Conservation (phyloP, 2,888 invertebrate genomes). For the Morpho deidamia region DNA sequence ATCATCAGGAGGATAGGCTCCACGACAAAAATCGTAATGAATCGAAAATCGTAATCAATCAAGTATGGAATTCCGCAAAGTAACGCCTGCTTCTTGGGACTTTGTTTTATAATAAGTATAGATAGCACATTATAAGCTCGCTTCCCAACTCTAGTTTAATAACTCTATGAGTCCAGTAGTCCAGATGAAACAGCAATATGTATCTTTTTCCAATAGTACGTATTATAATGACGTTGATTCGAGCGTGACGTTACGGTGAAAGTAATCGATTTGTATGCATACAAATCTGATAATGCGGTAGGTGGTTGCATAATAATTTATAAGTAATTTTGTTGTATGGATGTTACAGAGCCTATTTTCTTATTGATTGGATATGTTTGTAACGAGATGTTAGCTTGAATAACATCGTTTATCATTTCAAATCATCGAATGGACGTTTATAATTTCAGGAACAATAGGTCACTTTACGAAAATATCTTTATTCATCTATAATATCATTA, state of each 20-base stretch:
- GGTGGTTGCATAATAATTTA: conserved; percentile 39
- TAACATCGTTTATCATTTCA: background rate
- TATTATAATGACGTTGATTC: conserved; percentile 16
- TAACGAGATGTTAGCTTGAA: conserved; percentile 4
- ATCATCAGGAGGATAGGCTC: too few relatives aligned
- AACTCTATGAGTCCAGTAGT: too few relatives aligned
- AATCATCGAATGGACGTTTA: too few relatives aligned
- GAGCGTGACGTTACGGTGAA: conserved; percentile 43
- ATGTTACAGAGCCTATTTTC: conserved; percentile 7
- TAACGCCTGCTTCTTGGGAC: too few relatives aligned
- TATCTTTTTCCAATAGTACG: conserved; percentile 9
- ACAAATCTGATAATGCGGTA: conserved; percentile 34
- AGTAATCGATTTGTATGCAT: conserved; percentile 55
- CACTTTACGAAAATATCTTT: background rate
- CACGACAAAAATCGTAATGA: too few relatives aligned
- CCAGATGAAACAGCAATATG: background rate
- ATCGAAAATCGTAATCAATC: too few relatives aligned
- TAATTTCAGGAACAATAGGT: background rate
- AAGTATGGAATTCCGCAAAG: too few relatives aligned
- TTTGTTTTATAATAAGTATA: too few relatives aligned
- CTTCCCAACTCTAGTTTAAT: too few relatives aligned
- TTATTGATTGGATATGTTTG: conserved; percentile 12
- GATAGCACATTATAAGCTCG: too few relatives aligned
- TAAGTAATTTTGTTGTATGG: conserved; percentile 13
- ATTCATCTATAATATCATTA: background rate